phyloP scores from a whole-genome alignment of 2,797 vertebrate species.

The Scolopax rusticola region DNA sequence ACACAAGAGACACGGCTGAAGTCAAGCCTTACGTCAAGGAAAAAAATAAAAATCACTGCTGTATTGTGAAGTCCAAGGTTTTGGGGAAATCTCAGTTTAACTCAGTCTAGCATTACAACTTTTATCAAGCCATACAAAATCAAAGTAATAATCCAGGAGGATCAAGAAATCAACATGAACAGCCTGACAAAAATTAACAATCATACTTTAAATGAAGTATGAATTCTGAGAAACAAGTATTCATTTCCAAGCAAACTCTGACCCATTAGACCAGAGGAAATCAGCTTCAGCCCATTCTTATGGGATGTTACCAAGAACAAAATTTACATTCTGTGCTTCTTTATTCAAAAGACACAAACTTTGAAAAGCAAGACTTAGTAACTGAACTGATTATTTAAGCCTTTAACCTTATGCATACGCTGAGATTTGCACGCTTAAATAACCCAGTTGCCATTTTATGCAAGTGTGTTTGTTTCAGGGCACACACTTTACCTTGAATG shows the following conservation, averaged over 20 bases:
- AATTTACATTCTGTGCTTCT: neutral
- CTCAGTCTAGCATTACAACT: neutral
- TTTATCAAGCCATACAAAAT: neutral
- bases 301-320: neutral
- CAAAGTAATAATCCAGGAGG: slow-evolving; percentile 14
- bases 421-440: neutral
- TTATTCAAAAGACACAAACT: neutral
- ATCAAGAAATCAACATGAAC: neutral
- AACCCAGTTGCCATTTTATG: neutral
- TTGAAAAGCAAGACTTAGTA: neutral
- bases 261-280: neutral
- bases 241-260: neutral
- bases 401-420: neutral
- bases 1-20: slow-evolving; percentile 29
- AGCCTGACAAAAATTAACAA: neutral
- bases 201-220: neutral
- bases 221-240: neutral
- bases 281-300: neutral
- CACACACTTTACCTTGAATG: neutral
- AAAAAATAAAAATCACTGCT: neutral
- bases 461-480: neutral
- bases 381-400: neutral
- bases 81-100: slow-evolving; percentile 19
- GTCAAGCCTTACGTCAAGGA: slow-evolving; percentile 4
- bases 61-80: slow-evolving; percentile 50